Conservation (phyloP, 2,113 vertebrate genomes). For the Antennarius striatus region DNA sequence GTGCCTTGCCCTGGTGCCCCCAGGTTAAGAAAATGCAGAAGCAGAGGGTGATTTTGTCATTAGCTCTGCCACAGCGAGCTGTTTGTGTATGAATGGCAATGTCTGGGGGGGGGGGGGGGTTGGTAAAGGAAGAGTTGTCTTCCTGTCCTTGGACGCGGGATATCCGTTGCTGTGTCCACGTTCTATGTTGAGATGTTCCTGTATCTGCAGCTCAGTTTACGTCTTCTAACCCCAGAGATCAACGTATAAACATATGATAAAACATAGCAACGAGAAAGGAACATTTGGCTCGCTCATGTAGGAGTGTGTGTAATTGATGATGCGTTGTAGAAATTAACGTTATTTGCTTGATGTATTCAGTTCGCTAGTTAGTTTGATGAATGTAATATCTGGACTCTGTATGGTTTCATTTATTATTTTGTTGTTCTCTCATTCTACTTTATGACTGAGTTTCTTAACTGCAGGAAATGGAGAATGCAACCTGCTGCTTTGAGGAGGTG, state of each 20-base stretch:
- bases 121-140: conserved; percentile 72
- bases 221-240: conserved; percentile 26
- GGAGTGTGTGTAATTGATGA: background rate
- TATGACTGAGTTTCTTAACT: background rate
- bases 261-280: conserved; percentile 19
- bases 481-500: conserved; percentile 20
- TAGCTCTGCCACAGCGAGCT: conserved; percentile 39
- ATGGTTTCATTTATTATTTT: background rate
- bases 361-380: background rate
- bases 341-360: background rate
- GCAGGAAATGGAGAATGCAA: conserved; percentile 6
- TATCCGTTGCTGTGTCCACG: conserved; percentile 70
- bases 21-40: conserved; percentile 1
- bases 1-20: background rate
- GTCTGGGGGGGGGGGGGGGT: conserved; percentile 51
- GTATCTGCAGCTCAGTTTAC: conserved; percentile 38
- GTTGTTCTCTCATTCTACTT: conserved; percentile 1
- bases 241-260: conserved; percentile 11
- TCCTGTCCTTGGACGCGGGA: conserved; percentile 81
- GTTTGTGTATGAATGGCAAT: conserved; percentile 41
- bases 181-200: conserved; percentile 54
- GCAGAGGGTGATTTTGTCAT: conserved; percentile 32
- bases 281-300: background rate
- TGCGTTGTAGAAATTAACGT: background rate
- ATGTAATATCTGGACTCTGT: background rate